phyloP scores from a whole-genome alignment of 2,888 invertebrate genomes.

The Pimpla rufipes region DNA sequence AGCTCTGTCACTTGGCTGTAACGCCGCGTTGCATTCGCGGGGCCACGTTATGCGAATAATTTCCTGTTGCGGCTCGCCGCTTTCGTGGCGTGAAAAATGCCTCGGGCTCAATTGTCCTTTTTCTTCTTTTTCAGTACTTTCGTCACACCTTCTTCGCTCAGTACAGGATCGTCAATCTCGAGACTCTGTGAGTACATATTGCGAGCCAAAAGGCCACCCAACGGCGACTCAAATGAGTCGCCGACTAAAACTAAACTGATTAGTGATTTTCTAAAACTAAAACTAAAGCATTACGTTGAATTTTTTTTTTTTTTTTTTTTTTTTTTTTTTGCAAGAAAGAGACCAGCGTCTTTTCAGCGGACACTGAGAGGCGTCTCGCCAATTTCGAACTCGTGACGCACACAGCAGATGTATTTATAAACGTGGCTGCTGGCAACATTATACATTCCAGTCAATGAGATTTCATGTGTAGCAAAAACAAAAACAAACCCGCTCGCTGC shows the following conservation, averaged over 20 bases:
- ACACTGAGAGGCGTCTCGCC: not conserved
- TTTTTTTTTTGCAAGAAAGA: not conserved
- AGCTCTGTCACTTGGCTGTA: no score
- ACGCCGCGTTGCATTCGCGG: not conserved
- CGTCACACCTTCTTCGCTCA: constrained; percentile 92
- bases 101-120: constrained; percentile 10
- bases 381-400: not conserved
- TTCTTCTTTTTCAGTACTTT: constrained; percentile 88
- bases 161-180: constrained; percentile 90
- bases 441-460: not conserved
- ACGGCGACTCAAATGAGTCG: no score
- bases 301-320: no score
- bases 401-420: not conserved
- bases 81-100: not conserved
- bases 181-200: constrained; percentile 85
- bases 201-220: constrained; percentile 36
- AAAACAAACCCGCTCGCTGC: not conserved
- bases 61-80: not conserved
- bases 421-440: not conserved
- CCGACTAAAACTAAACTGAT: no score
- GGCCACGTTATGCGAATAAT: not conserved
- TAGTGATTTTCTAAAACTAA: not conserved
- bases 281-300: no score
- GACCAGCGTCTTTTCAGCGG: not conserved
- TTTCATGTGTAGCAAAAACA: not conserved